Base-by-base conservation (phyloP, 1,140 invertebrate genomes). In the Drosophila serrata region DNA sequence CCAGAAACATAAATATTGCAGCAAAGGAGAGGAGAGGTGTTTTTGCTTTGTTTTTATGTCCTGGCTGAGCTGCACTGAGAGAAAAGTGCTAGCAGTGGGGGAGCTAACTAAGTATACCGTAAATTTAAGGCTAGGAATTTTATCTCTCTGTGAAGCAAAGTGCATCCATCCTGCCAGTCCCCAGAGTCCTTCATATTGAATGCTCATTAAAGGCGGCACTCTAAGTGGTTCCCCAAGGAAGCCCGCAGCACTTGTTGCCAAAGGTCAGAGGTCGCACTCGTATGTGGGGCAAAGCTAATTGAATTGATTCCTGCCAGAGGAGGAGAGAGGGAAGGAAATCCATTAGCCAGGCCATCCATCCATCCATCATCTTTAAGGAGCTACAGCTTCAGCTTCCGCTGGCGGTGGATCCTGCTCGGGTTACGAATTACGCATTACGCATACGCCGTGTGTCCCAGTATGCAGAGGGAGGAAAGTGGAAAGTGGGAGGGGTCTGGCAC, bases 1-100 rank as follows among this genome's bases (percentile, higher is more conserved):
- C 84, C 84, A 87, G 76, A 87, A 87, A 88, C 84, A 87, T 87
- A 87, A 87, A 87, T 87, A 88, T 72, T 60, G 75, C 19, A 37
- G 49, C 29, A 15, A 27, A 40, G 56, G 40, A 9, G 33, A n/a
- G 17, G 13, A 11, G 17, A 17, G 13, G 19, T 31, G n/a, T 27
- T 22, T 15, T n/a, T n/a, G n/a, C n/a, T n/a, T n/a, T n/a, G n/a
- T n/a, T n/a, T n/a, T n/a, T n/a, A n/a, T n/a, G 17, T 11, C 9
- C 7, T n/a, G 9, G 17, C 6, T 53, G 33, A 24, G 51, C 33
- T 31, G 24, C 22, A 45, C 45, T 27, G 35, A 3, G 42, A 35
- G 40, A 39, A 56, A 51, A 11, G 1, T n/a, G 8, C 0, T 15
- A 15, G 1, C 17, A 13, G 17, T 33, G 11, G 1, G 5, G 27